Percentiles rank a stretch among this genome's conserved stretches.
These are phyloP conservation scores for Spisula subtruncata DNA, from an alignment of 2,888 invertebrate genomes.

Conservation along the genomic window DNA sequence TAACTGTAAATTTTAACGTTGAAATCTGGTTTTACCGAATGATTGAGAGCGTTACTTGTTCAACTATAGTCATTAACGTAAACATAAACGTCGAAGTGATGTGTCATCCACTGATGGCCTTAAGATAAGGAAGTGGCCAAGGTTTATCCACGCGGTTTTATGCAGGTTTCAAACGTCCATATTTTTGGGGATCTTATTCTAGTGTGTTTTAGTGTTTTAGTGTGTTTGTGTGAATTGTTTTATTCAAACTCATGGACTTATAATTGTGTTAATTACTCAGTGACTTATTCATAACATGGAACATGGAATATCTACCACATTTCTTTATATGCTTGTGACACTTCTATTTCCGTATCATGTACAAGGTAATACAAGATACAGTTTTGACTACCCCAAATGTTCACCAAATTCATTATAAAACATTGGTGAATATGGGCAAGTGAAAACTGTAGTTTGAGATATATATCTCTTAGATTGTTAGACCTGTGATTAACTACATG, in stretches of 20 bases:
- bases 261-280: conserved; percentile 7
- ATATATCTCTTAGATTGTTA: too few species aligned
- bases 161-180: too few species aligned
- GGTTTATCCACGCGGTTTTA: conserved; percentile 29
- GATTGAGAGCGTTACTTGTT: conserved; percentile 18
- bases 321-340: background rate
- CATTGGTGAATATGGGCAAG: too few species aligned
- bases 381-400: too few species aligned
- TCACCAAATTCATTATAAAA: too few species aligned
- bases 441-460: too few species aligned
- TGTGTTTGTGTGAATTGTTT: background rate
- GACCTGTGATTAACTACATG: too few species aligned
- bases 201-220: background rate
- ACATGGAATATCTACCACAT: background rate
- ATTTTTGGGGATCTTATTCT: background rate
- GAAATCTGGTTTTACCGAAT: background rate
- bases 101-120: conserved; percentile 55
- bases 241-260: background rate
- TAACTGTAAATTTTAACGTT: background rate
- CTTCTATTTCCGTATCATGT: background rate
- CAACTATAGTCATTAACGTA: background rate
- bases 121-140: conserved; percentile 68
- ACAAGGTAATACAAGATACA: background rate
- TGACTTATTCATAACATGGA: background rate
- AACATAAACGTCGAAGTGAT: conserved; percentile 40